Conservation (phyloP, 2,888 invertebrate species). For the Drosophila conformis region DNA sequence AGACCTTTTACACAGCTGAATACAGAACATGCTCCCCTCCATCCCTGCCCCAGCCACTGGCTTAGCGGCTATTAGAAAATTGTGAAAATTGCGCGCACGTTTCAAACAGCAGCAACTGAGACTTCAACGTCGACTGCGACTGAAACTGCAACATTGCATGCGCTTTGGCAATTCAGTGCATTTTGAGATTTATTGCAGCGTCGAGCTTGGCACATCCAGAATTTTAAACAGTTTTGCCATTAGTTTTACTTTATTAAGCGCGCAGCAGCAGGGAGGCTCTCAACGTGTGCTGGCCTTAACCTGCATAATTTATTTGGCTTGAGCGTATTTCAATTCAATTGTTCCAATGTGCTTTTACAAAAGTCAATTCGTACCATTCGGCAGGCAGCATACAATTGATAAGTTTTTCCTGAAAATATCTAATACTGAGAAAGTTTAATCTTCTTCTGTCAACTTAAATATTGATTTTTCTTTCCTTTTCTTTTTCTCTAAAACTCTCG, state of each 20-base stretch:
- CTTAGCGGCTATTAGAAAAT: conserved; percentile 77
- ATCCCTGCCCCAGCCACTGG: conserved; percentile 19
- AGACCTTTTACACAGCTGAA: conserved; percentile 17
- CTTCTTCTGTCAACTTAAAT: neutral
- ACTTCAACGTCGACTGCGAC: conserved; percentile 10
- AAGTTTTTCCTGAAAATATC: neutral
- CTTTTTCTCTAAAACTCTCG: neutral
- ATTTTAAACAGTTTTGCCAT: conserved; percentile 75
- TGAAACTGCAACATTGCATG: conserved; percentile 59
- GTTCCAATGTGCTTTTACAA: neutral
- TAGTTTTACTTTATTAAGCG: conserved; percentile 72
- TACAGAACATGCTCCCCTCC: neutral
- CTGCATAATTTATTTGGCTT: conserved; percentile 72
- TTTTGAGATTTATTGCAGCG: conserved; percentile 73
- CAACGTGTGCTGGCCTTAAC: conserved; percentile 34
- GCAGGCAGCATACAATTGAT: neutral
- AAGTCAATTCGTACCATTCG: neutral
- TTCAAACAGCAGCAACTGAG: conserved; percentile 37
- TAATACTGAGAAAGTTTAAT: neutral
- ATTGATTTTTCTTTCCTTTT: neutral
- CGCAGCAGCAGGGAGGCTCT: conserved; percentile 33
- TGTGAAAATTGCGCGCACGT: conserved; percentile 79
- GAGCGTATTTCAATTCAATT: conserved; percentile 60
- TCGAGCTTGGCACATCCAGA: conserved; percentile 49
- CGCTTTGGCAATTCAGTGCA: conserved; percentile 71